Evolutionary conservation across 2,113 vertebrate species (phyloP), one percentile per base, ranked within the genome.

Genomic region (Rhea pennata): DNA sequence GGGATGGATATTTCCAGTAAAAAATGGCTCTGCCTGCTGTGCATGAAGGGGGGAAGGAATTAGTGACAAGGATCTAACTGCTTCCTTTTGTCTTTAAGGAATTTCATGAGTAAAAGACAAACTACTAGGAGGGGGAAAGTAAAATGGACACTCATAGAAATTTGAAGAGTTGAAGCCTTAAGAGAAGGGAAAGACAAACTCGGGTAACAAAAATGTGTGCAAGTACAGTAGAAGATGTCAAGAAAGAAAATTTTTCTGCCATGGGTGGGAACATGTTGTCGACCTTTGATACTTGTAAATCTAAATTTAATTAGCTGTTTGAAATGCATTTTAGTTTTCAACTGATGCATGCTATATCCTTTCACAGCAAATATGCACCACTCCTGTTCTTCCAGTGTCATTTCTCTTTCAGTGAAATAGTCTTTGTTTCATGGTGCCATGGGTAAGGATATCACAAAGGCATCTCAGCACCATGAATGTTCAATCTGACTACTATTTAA

Each of bases 51-150:
- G 46, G 39, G 31, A 65, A 5, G 15, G 51, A 89, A 91, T 74
- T 2, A 2, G 70, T 64, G 22, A 11, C 31, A 70, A 62, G 36
- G 59, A 42, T 88, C 70, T 72, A 74, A 26, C 59, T 65, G 9
- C n/a, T 80, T 71, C 26, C 40, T 79, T 71, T 71, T 62, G 13
- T 19, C 12, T 66, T 70, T 17, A 75, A 70, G 10, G 50, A 70
- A 9, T 20, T 40, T 76, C 21, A 51, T 17, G 24, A 61, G 29
- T 65, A 66, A 77, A 75, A 78, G 40, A 50, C 3, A 40, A 67
- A 95, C 12, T 4, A 42, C 3, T 5, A 3, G 23, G 3, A 3
- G 10, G 10, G 3, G 3, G 0, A 5, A 54, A 8, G 14, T 56
- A 27, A 71, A 74, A 42, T 8, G 51, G 5, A 12, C 58, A 24